Percentiles rank a stretch among this genome's conserved stretches.
phyloP scores from a whole-genome alignment of 2,113 vertebrate genomes.

The Phasianus colchicus region DNA sequence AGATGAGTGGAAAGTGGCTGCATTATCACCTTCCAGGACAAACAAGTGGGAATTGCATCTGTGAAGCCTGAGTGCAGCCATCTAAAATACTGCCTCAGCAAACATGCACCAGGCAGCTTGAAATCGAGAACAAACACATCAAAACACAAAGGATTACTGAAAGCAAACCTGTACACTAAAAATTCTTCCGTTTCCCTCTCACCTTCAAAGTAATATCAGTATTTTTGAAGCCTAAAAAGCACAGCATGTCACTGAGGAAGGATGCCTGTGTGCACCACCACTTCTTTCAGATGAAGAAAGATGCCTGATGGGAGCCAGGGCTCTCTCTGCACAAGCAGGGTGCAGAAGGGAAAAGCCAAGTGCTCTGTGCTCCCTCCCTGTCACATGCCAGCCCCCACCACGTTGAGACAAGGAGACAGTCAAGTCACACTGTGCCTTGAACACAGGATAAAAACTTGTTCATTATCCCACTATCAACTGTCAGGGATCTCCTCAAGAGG shows the following conservation, averaged over 20 bases:
- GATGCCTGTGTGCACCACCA: background rate
- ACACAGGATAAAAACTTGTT: background rate
- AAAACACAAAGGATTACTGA: background rate
- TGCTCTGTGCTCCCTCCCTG: background rate
- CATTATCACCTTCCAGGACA: background rate
- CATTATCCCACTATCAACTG: background rate
- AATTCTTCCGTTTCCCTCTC: too few relatives aligned
- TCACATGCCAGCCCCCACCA: accelerated
- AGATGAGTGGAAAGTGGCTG: background rate
- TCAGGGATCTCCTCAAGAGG: background rate
- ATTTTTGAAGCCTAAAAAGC: background rate
- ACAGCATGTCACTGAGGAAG: accelerated
- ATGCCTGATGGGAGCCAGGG: background rate
- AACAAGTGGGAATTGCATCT: background rate
- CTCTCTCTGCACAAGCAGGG: background rate
- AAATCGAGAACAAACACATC: background rate
- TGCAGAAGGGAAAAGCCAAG: background rate
- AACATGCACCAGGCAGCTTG: accelerated
- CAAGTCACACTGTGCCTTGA: background rate
- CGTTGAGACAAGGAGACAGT: background rate
- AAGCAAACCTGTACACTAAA: too few relatives aligned
- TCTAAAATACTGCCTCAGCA: background rate
- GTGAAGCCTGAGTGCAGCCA: background rate
- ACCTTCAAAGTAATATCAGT: background rate
- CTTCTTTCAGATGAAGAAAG: background rate